Evolutionary conservation across 53 echinoderm and acorn worm species (phyloP).

Genomic region (Holothuria scabra): DNA sequence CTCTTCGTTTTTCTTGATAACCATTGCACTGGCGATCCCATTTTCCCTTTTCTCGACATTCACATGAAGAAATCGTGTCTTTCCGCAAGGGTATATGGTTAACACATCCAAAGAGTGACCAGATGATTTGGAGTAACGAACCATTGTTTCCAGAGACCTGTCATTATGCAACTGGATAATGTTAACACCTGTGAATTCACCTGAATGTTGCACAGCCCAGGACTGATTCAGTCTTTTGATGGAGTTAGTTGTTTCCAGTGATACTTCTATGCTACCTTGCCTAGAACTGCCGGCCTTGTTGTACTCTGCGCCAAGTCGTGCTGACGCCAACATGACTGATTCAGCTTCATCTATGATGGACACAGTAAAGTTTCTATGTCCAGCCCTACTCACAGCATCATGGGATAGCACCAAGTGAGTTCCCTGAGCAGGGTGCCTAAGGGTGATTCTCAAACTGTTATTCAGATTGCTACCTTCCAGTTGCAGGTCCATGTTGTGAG

Average conservation of each 20-base stretch:
- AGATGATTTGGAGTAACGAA: background rate
- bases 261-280: background rate
- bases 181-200: background rate
- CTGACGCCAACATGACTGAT: background rate
- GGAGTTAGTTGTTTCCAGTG: background rate
- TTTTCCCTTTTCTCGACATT: too few relatives aligned
- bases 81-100: background rate
- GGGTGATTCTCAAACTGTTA: background rate
- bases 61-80: too few relatives aligned
- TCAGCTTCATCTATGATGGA: background rate
- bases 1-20: background rate
- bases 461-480: background rate
- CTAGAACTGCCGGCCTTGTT: background rate
- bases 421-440: background rate
- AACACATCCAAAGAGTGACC: too few relatives aligned
- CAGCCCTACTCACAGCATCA: background rate
- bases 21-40: background rate
- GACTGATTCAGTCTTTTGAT: constrained; percentile 20
- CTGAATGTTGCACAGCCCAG: background rate
- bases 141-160: background rate
- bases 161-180: constrained; percentile 1
- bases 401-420: constrained; percentile 16
- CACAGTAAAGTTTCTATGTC: background rate
- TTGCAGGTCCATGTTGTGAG: constrained; percentile 2
- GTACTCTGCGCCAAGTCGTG: background rate